These are phyloP conservation scores for Musca vetustissima DNA, from an alignment of 1,140 invertebrate species.

Conservation along the genomic window DNA sequence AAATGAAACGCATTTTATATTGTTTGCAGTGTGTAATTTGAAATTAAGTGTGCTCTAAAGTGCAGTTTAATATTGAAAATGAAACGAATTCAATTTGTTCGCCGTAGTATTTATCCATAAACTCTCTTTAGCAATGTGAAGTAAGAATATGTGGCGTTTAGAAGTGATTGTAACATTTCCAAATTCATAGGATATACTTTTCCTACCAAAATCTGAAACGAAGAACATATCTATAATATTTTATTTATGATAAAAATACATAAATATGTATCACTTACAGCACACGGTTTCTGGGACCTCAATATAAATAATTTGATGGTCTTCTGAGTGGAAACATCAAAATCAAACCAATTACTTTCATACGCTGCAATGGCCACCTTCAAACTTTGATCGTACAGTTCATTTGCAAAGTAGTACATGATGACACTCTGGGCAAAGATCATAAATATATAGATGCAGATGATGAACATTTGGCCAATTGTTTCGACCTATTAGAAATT, in stretches of 20 bases:
- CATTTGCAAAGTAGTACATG: constrained; percentile 49
- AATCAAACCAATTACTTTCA: constrained; percentile 20
- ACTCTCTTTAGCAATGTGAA: constrained; percentile 49
- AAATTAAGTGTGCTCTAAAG: no score
- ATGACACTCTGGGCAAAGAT: constrained; percentile 48
- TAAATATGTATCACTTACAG: neutral
- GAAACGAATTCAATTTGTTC: neutral
- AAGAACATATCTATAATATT: neutral
- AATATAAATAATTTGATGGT: constrained; percentile 2
- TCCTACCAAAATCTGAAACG: constrained; percentile 43
- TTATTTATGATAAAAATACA: no score
- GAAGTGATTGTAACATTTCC: constrained; percentile 49
- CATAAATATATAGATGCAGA: constrained; percentile 50
- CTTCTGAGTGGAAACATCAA: constrained; percentile 7
- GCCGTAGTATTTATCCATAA: constrained; percentile 25
- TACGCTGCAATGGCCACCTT: constrained; percentile 11
- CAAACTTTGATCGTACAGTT: constrained; percentile 38
- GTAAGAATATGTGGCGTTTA: constrained; percentile 52
- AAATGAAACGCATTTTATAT: no score
- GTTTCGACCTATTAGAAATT: constrained; percentile 17
- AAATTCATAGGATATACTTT: constrained; percentile 54
- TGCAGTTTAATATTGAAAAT: no score
- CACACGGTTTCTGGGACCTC: constrained; percentile 16
- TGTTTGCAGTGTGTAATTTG: no score
- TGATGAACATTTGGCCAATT: constrained; percentile 38